Evolutionary conservation across 37 sponge, comb jelly and placozoan species (phyloP).

Genomic region (Lycopodina hypogea): DNA sequence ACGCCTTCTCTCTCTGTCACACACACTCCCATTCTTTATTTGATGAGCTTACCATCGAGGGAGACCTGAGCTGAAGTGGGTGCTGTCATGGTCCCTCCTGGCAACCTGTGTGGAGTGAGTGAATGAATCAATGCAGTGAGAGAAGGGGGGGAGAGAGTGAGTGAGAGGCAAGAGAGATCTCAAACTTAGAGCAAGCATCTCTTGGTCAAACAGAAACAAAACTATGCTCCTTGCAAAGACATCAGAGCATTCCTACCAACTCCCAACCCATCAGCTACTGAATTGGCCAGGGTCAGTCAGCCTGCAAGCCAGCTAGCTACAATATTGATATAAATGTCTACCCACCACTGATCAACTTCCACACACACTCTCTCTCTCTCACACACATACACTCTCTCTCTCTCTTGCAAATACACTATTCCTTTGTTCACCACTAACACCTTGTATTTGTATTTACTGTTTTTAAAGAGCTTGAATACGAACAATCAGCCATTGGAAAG

Average conservation of each 20-base stretch:
- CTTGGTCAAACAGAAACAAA: neutral
- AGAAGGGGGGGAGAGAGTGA: neutral
- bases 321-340: neutral
- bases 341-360: neutral
- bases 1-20: no score
- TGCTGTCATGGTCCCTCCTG: neutral
- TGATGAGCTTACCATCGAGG: neutral
- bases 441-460: no score
- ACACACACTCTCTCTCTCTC: neutral
- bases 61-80: neutral
- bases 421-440: no score
- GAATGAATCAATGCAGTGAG: neutral
- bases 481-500: no score
- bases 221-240: neutral
- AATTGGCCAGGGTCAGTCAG: no score
- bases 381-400: neutral
- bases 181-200: neutral
- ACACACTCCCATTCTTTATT: no score
- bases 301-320: neutral
- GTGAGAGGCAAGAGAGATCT: neutral
- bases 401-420: neutral
- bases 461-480: no score
- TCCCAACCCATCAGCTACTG: neutral
- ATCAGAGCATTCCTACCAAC: conserved; percentile 11
- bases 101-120: neutral